A percentile compares a stretch with the other conserved stretches of the same genome.
Evolutionary conservation across 2,888 invertebrate genomes (phyloP).

Genomic region (Drosophila meridionalis): DNA sequence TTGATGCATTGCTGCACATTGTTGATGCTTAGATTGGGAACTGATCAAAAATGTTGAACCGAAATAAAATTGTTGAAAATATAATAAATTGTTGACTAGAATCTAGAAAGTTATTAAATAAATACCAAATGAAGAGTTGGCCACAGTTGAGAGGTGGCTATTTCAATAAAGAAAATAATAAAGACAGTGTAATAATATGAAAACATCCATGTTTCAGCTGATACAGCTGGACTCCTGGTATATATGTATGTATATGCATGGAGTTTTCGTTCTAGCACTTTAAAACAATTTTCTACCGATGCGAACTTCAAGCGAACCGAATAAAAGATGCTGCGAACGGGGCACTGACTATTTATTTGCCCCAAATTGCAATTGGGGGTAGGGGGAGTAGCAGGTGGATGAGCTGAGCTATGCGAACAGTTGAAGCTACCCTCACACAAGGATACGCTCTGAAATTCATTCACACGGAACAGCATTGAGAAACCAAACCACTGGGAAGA

Average conservation of each 20-base stretch:
- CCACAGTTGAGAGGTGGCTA: not conserved
- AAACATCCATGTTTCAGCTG: not conserved
- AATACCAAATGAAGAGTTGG: not conserved
- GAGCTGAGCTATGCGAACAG: constrained; percentile 7
- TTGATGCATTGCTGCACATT: not conserved
- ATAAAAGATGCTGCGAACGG: constrained; percentile 40
- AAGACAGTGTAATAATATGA: not conserved
- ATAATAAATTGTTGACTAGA: not conserved
- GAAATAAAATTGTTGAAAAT: not conserved
- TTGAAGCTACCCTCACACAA: constrained; percentile 7
- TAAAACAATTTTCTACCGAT: constrained; percentile 49
- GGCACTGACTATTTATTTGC: constrained; percentile 66
- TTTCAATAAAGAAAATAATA: not conserved
- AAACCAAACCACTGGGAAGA: constrained; percentile 16
- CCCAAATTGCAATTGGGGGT: constrained; percentile 61
- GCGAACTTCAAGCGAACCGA: constrained; percentile 54
- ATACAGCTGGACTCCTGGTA: not conserved
- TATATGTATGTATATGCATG: not conserved
- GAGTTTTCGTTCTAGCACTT: constrained; percentile 28
- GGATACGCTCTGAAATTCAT: constrained; percentile 33
- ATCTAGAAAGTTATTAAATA: not conserved
- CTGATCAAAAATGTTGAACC: not conserved
- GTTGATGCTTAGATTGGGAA: not conserved
- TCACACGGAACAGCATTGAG: constrained; percentile 44
- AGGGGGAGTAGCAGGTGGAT: not conserved